Percentiles rank a stretch among this genome's conserved stretches.
phyloP scores from a whole-genome alignment of 1,140 invertebrate species.

The Drosophila sucinea region DNA sequence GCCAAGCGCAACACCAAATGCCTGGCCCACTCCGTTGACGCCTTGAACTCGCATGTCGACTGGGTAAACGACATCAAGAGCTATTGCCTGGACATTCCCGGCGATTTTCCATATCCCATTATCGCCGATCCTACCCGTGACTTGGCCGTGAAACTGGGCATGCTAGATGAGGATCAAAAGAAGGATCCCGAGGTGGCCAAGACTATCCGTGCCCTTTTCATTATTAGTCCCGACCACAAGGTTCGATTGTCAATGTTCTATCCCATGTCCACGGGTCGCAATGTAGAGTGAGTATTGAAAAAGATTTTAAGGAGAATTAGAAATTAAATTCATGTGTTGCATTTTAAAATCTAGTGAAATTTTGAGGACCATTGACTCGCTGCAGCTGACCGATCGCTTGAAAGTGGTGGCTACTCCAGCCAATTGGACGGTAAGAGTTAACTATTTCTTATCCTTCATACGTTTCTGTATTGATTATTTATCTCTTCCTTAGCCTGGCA shows the following conservation, averaged over 20 bases:
- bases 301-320: neutral
- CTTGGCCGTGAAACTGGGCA: slow-evolving; percentile 91
- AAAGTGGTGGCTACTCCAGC: slow-evolving; percentile 93
- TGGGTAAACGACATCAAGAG: slow-evolving; percentile 93
- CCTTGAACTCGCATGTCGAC: slow-evolving; percentile 89
- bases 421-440: slow-evolving; percentile 90
- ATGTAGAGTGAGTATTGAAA: slow-evolving; percentile 90
- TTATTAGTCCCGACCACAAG: slow-evolving; percentile 94
- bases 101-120: slow-evolving; percentile 93
- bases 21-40: slow-evolving; percentile 94
- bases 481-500: slow-evolving; percentile 85
- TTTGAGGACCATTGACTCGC: slow-evolving; percentile 93
- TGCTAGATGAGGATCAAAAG: slow-evolving; percentile 93
- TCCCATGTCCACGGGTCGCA: slow-evolving; percentile 95
- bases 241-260: slow-evolving; percentile 93
- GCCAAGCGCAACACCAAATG: slow-evolving; percentile 91
- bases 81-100: slow-evolving; percentile 87
- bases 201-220: slow-evolving; percentile 93
- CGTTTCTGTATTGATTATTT: neutral
- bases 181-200: slow-evolving; percentile 89
- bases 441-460: slow-evolving; percentile 20
- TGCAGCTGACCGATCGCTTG: slow-evolving; percentile 90
- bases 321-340: neutral
- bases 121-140: slow-evolving; percentile 92
- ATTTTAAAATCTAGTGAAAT: slow-evolving; percentile 90